Evolutionary conservation across 2,888 invertebrate species (phyloP), one percentile per base, ranked within the genome.

Genomic region (Protonemura montana): DNA sequence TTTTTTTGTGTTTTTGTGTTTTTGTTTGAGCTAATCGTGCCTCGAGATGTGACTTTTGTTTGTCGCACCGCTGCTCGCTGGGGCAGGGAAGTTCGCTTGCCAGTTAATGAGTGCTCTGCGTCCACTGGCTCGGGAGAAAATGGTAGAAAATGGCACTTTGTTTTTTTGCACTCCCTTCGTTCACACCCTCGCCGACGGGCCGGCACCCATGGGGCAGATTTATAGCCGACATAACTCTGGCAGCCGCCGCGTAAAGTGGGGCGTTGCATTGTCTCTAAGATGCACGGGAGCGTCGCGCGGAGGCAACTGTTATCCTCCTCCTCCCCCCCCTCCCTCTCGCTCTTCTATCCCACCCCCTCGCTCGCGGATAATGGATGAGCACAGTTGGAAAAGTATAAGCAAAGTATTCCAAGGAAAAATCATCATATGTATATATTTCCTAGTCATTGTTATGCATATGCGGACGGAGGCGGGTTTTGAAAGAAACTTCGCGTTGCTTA

Each of bases 231-330:
- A 84, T 84, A 84, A 76, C 84, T 84, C 76, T 84, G n/a, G 25
- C 16, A 0, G 27, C 6, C 83, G 27, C 21, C n/a, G 76, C 21
- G 13, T 27, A 27, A 84, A 76, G 42, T 59, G 84, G 59, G 16
- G 59, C 85, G 86, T 87, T 86, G 87, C 87, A 87, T 87, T 87
- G 87, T 87, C 87, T 87, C 87, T 86, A 85, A 86, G 87, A 82
- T 82, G 87, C 85, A 85, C 59, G 41, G 41, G 41, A 41, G 41
- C 5, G 13, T 82, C 82, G 77, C 85, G 76, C 87, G 59, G 85
- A 77, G 77, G 80, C 82, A 76, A 84, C n/a, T n/a, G 35, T 83
- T 83, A 41, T 41, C 6, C 41, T 41, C 41, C 13, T 13, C 6
- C 41, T 41, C 5, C 80, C 83, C 84, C 42, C 42, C n/a, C n/a